phyloP scores from a whole-genome alignment of 2,888 invertebrate species.

The Lypha dubia region DNA sequence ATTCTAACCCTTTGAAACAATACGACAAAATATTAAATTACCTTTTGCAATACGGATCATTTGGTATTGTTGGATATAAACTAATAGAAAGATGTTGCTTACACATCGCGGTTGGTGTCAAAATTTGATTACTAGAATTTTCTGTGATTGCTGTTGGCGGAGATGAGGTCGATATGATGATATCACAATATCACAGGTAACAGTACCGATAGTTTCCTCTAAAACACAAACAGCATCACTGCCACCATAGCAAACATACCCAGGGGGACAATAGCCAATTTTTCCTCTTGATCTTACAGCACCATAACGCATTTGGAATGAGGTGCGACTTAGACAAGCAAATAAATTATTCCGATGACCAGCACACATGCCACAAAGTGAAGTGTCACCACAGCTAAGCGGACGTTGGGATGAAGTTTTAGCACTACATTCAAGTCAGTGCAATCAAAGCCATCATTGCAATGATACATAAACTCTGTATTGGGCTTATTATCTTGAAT shows the following conservation, averaged over 20 bases:
- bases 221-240: conserved; percentile 77
- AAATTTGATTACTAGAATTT: conserved; percentile 12
- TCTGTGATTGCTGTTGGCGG: conserved; percentile 49
- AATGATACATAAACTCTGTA: conserved; percentile 76
- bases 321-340: conserved; percentile 78
- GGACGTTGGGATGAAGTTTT: conserved; percentile 75
- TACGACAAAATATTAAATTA: conserved; percentile 60
- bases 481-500: conserved; percentile 75
- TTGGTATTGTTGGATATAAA: conserved; percentile 77
- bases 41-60: conserved; percentile 78
- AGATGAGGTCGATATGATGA: conserved; percentile 25
- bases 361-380: conserved; percentile 79
- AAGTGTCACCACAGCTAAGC: conserved; percentile 80
- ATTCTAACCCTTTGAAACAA: too few species aligned
- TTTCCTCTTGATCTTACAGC: conserved; percentile 76
- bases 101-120: conserved; percentile 76
- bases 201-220: conserved; percentile 17
- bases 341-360: conserved; percentile 79
- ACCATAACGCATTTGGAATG: conserved; percentile 81
- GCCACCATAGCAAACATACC: conserved; percentile 77
- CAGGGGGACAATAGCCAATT: conserved; percentile 77
- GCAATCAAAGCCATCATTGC: conserved; percentile 79
- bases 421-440: conserved; percentile 77
- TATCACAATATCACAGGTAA: conserved; percentile 77
- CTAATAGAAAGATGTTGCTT: conserved; percentile 72